These are phyloP conservation scores for Andrena chrysosceles DNA, from an alignment of 2,888 invertebrate species.

Conservation along the genomic window DNA sequence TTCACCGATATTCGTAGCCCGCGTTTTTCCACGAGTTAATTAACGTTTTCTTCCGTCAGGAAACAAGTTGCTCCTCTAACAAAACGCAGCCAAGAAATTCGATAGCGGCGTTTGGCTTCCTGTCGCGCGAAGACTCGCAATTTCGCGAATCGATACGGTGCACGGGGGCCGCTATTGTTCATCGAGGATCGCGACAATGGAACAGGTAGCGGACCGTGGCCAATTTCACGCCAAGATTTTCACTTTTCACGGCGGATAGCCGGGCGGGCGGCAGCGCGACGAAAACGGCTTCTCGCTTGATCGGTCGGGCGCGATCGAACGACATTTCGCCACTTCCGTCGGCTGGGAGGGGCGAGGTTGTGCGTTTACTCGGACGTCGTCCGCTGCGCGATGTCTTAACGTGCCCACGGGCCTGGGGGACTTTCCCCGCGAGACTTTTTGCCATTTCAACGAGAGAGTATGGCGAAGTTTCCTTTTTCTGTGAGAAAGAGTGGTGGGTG, in stretches of 20 bases:
- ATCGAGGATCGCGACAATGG: constrained; percentile 42
- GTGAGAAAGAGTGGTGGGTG: no score
- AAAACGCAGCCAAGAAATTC: background rate
- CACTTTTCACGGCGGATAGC: constrained; percentile 73
- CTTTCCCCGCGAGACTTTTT: no score
- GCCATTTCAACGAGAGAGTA: no score
- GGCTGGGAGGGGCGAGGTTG: background rate
- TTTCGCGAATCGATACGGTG: constrained; percentile 40
- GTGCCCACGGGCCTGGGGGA: no score
- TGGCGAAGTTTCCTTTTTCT: no score
- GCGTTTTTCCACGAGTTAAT: background rate
- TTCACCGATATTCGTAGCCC: no score
- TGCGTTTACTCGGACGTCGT: background rate
- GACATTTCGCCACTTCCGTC: constrained; percentile 47
- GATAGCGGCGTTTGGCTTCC: constrained; percentile 32
- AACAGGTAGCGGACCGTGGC: constrained; percentile 68
- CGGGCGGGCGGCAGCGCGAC: constrained; percentile 28
- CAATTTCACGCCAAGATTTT: constrained; percentile 79
- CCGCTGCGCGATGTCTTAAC: no score
- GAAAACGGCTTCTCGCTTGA: constrained; percentile 60
- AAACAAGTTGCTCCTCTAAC: background rate
- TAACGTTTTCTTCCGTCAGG: constrained; percentile 1
- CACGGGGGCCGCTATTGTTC: constrained; percentile 6
- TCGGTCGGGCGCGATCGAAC: constrained; percentile 35
- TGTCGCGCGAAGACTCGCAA: constrained; percentile 35